Conservation (phyloP, 1,140 invertebrate genomes). For the Drosophila pseudoobscura region DNA sequence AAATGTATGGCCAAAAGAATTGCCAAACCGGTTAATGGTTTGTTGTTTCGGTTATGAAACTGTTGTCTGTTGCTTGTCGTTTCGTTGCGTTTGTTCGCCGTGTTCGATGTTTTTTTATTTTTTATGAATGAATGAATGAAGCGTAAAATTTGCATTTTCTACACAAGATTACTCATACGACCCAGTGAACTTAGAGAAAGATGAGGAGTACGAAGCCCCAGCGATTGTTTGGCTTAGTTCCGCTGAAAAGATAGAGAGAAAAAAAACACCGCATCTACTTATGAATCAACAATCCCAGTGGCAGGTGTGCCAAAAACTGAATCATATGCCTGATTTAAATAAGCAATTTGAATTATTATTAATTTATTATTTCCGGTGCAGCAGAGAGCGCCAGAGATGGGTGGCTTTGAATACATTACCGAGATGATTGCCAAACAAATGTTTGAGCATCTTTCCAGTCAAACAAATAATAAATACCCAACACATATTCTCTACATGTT, state of each 20-base stretch:
- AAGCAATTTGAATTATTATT: conserved; percentile 49
- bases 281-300: conserved; percentile 57
- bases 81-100: background rate
- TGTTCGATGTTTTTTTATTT: background rate
- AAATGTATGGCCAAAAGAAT: conserved; percentile 49
- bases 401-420: no score
- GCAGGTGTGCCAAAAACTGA: conserved; percentile 59
- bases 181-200: conserved; percentile 30
- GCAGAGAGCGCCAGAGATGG: background rate
- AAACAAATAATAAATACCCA: background rate
- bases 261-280: conserved; percentile 22
- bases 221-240: conserved; percentile 33
- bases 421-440: conserved; percentile 10
- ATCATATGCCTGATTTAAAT: conserved; percentile 50
- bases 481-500: no score
- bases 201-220: background rate
- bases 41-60: conserved; percentile 62
- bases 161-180: conserved; percentile 67
- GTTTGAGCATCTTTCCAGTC: background rate
- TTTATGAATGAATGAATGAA: conserved; percentile 71
- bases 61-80: conserved; percentile 19
- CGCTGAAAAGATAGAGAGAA: conserved; percentile 28
- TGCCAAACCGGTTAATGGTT: conserved; percentile 53
- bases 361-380: conserved; percentile 51
- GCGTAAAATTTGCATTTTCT: conserved; percentile 59